Percentiles rank a stretch among this genome's conserved stretches.
Conservation (phyloP, 30 jellyfish, hydroid and myxozoan species). For the Catostylus mosaicus region DNA sequence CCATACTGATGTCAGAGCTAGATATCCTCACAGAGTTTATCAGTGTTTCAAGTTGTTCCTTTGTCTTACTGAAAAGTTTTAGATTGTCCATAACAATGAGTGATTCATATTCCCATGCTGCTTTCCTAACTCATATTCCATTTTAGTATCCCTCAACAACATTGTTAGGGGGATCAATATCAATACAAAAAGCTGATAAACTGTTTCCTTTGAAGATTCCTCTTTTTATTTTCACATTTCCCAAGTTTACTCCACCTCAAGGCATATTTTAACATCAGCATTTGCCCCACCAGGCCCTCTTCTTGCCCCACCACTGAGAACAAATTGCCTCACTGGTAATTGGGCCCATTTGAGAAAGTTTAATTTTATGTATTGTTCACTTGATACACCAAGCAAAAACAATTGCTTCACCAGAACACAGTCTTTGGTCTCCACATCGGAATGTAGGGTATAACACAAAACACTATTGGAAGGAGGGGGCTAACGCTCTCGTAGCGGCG, state of each 20-base stretch:
- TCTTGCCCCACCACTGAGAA: no score
- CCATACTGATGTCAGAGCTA: slow-evolving; percentile 21
- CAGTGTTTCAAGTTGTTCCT: slow-evolving; percentile 13
- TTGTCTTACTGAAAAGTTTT: background rate
- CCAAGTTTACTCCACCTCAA: slow-evolving; percentile 5
- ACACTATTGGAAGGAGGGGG: no score
- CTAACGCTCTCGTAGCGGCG: no score
- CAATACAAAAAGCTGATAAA: slow-evolving; percentile 20
- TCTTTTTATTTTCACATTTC: slow-evolving; percentile 2
- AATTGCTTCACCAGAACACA: no score
- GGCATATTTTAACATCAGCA: no score
- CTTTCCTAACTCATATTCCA: background rate
- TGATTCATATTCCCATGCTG: background rate
- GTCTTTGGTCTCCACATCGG: no score
- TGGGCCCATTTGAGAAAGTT: no score
- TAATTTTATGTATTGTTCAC: no score
- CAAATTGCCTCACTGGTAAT: no score
- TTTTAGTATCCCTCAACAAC: slow-evolving; percentile 4
- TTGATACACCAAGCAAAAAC: no score
- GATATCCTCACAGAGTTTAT: slow-evolving; percentile 20
- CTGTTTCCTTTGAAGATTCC: slow-evolving; percentile 21
- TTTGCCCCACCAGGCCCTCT: no score
- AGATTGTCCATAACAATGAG: slow-evolving; percentile 34
- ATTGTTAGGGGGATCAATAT: background rate
- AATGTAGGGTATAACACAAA: no score